Conservation (phyloP, 2,888 invertebrate species). For the Petrolisthes manimaculis region DNA sequence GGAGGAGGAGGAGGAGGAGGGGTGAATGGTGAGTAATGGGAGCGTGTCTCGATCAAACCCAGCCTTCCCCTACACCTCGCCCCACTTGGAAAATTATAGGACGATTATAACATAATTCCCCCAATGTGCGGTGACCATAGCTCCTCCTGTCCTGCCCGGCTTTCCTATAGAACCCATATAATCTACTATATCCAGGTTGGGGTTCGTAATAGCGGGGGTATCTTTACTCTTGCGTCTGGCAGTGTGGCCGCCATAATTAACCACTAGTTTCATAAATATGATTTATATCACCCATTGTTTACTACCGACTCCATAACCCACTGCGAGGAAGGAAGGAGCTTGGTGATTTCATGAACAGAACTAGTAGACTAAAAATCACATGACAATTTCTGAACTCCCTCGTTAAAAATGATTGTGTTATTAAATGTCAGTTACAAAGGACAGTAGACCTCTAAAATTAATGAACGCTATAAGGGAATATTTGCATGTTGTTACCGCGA, state of each 20-base stretch:
- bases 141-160: constrained; percentile 2
- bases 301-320: constrained; percentile 42
- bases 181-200: background rate
- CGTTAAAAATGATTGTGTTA: background rate
- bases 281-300: constrained; percentile 49
- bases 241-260: constrained; percentile 44
- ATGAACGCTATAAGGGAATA: background rate
- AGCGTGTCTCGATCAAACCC: constrained; percentile 38
- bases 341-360: constrained; percentile 6
- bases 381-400: too few relatives aligned
- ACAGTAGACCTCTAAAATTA: background rate
- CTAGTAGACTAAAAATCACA: background rate
- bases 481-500: too few relatives aligned
- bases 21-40: constrained; percentile 50
- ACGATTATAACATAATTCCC: constrained; percentile 39
- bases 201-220: constrained; percentile 28
- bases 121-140: constrained; percentile 27
- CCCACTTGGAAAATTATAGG: constrained; percentile 41
- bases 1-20: background rate
- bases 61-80: constrained; percentile 29
- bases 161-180: background rate
- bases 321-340: constrained; percentile 9
- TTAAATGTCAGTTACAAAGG: background rate
- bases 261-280: constrained; percentile 51
- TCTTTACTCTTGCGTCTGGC: constrained; percentile 42